Percentiles rank a stretch among this genome's conserved stretches.
phyloP scores from a whole-genome alignment of 1,140 invertebrate genomes.

The Drosophila busckii region DNA sequence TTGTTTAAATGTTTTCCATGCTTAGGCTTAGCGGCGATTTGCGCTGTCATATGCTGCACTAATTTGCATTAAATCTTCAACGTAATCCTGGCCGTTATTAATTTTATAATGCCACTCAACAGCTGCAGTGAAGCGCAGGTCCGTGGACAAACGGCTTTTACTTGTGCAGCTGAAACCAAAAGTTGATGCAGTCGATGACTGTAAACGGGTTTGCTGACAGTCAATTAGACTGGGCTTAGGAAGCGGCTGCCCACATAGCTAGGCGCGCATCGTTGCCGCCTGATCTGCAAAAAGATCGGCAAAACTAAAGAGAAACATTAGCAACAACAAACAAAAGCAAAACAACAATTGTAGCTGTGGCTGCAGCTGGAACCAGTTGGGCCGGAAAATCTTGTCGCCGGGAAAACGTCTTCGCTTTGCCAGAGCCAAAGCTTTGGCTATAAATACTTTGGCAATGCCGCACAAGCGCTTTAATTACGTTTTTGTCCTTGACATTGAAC shows the following conservation, averaged over 20 bases:
- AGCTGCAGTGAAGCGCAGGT: slow-evolving; percentile 37
- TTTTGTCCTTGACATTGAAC: slow-evolving; percentile 75
- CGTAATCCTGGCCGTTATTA: slow-evolving; percentile 56
- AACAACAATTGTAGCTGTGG: slow-evolving; percentile 38
- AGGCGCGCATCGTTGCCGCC: slow-evolving; percentile 24
- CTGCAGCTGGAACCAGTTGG: slow-evolving; percentile 54
- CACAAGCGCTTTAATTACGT: slow-evolving; percentile 71
- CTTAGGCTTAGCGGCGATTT: slow-evolving; percentile 21
- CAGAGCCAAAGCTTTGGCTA: slow-evolving; percentile 40
- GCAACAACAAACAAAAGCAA: slow-evolving; percentile 4
- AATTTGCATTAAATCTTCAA: slow-evolving; percentile 63
- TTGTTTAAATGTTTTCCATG: slow-evolving; percentile 5
- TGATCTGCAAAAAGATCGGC: slow-evolving; percentile 22
- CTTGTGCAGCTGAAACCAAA: slow-evolving; percentile 60
- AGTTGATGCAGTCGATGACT: slow-evolving; percentile 45
- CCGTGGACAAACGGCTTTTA: slow-evolving; percentile 67
- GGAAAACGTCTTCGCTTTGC: slow-evolving; percentile 52
- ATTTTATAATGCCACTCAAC: slow-evolving; percentile 66
- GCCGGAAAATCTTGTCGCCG: slow-evolving; percentile 73
- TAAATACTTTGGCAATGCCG: slow-evolving; percentile 70
- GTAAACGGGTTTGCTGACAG: slow-evolving; percentile 54
- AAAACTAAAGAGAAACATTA: neutral
- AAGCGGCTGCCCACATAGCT: slow-evolving; percentile 37
- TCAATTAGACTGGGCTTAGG: slow-evolving; percentile 66
- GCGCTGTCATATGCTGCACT: slow-evolving; percentile 43